Conservation (phyloP, 2,797 vertebrate genomes). For the Micrastur ruficollis region DNA sequence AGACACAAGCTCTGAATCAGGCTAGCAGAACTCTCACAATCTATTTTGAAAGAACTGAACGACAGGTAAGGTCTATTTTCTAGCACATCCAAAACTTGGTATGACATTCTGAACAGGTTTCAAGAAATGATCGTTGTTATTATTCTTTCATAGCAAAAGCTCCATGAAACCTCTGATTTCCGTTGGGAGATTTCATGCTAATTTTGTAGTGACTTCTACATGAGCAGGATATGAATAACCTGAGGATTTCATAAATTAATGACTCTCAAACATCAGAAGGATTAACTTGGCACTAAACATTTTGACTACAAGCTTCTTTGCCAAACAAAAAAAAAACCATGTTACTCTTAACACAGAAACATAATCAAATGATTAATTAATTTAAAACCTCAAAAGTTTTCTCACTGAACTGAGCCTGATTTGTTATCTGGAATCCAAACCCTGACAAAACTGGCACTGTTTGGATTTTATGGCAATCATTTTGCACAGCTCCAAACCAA, state of each 20-base stretch:
- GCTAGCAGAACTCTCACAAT: neutral
- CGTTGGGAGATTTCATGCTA: neutral
- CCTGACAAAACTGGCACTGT: neutral
- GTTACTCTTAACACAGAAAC: neutral
- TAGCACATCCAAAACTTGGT: neutral
- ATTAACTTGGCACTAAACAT: neutral
- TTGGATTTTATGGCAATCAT: neutral
- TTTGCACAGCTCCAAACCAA: neutral
- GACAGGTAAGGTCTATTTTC: neutral
- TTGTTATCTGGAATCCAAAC: neutral
- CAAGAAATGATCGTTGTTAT: neutral
- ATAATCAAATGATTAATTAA: neutral
- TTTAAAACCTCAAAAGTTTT: neutral
- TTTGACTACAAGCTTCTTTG: neutral
- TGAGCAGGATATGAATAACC: neutral
- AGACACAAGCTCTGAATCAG: neutral
- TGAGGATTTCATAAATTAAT: neutral
- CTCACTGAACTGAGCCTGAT: neutral
- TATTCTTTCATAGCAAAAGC: neutral
- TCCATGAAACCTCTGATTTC: constrained; percentile 25
- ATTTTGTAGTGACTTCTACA: neutral
- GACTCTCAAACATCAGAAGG: neutral
- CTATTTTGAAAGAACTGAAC: neutral
- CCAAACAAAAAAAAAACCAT: neutral
- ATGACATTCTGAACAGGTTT: neutral